A percentile compares a stretch with the other conserved stretches of the same genome.
Conservation (phyloP, 2,113 vertebrate species). For the Nannobrachium achirus region DNA sequence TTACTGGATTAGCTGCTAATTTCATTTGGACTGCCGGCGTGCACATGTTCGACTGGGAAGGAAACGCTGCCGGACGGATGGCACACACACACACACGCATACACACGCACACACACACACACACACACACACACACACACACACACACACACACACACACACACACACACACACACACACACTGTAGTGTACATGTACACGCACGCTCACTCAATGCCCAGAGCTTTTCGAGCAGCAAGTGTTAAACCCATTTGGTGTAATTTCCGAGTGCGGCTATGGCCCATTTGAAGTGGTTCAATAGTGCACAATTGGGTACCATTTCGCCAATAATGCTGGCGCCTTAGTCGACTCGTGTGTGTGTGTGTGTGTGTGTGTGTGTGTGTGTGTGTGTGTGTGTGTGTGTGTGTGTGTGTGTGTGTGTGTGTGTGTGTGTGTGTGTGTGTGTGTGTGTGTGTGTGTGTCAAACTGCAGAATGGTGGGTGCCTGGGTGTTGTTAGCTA, state of each 20-base stretch:
- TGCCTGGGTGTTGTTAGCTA: slow-evolving; percentile 28
- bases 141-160: too few species aligned
- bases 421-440: too few species aligned
- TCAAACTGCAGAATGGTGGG: too few species aligned
- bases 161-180: neutral
- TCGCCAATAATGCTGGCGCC: slow-evolving; percentile 47
- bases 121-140: neutral
- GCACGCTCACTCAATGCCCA: neutral
- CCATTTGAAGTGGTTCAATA: slow-evolving; percentile 44
- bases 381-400: too few species aligned
- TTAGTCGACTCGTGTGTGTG: neutral
- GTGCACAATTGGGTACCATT: slow-evolving; percentile 45
- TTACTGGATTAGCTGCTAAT: slow-evolving; percentile 61
- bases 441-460: too few species aligned
- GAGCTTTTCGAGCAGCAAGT: slow-evolving; percentile 37
- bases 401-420: too few species aligned
- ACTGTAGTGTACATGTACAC: too few species aligned
- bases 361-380: too few species aligned
- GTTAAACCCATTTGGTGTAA: slow-evolving; percentile 42
- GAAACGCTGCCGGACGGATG: slow-evolving; percentile 15
- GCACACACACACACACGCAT: neutral
- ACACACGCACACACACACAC: slow-evolving; percentile 18
- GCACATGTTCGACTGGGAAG: slow-evolving; percentile 35
- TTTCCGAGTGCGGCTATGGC: slow-evolving; percentile 46
- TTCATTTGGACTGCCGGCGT: slow-evolving; percentile 56